Evolutionary conservation across 2,797 vertebrate species (phyloP), one percentile per base, ranked within the genome.

Genomic region (Mus minutoides): DNA sequence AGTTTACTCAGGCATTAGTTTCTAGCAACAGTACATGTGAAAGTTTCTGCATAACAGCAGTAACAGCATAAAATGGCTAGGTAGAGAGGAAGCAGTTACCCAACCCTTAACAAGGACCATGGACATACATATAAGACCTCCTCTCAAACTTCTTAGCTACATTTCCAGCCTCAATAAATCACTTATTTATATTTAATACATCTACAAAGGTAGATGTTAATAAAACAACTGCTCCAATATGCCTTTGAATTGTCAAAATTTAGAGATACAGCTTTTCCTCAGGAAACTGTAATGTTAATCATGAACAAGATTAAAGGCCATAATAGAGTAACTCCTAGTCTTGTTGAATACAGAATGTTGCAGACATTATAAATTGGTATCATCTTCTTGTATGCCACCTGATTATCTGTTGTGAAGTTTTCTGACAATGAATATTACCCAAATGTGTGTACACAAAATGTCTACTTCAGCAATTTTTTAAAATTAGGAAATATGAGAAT

Each of bases 191-290:
- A 83, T 87, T 46, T 16, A 93, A 6, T 11, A 17, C 79, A 21
- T 40, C 89, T 43, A 60, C 34, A 29, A 71, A 46, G 34, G 14
- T 7, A 92, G 26, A 77, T 29, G 37, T 29, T 58, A 49, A 4
- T 19, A 64, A 76, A 84, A 67, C 8, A 71, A 7, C 9, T 43
- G 3, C 2, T 73, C 8, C 84, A 34, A 1, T 43, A 34, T 2
- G 17, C 52, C 22, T 93, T 96, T 54, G 1, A 79, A 49, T 37
- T 94, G 29, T 82, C 69, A 37, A 94, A 93, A 77, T 86, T 54
- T 76, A 78, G 16, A 71, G 2, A 21, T 19, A n/a, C 64, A 86
- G 43, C 4, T 0, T 64, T 92, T 92, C 78, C 79, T 64, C 40
- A 60, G 31, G 17, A 12, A 5, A 67, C 2, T 17, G 13, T 3